These are phyloP conservation scores for Matsumurasca onukii DNA, from an alignment of 1,140 invertebrate species.

Conservation along the genomic window DNA sequence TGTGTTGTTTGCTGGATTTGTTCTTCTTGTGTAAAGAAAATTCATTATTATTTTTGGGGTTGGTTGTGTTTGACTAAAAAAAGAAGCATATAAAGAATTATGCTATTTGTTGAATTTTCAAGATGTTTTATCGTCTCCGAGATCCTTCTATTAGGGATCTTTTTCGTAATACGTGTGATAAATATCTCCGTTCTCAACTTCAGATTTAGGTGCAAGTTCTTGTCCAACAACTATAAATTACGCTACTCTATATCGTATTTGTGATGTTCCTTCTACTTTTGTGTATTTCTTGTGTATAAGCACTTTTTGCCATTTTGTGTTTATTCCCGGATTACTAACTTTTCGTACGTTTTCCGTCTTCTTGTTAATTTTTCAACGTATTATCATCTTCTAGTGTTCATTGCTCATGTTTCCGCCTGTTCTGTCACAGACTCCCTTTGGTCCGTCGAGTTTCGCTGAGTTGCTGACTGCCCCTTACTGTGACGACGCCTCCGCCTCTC, in stretches of 20 bases:
- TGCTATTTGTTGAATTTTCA: too few species aligned
- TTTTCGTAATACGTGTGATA: too few species aligned
- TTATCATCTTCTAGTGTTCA: not conserved
- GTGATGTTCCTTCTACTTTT: not conserved
- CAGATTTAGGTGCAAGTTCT: too few species aligned
- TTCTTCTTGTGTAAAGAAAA: too few species aligned
- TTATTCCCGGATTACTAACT: not conserved
- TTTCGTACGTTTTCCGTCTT: not conserved
- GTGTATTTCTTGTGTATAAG: not conserved
- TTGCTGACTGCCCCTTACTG: constrained; percentile 60
- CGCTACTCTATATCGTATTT: not conserved
- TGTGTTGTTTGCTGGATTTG: too few species aligned
- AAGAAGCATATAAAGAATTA: too few species aligned
- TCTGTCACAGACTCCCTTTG: constrained; percentile 57
- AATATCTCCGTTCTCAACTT: too few species aligned
- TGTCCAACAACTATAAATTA: not conserved
- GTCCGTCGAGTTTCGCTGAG: constrained; percentile 63
- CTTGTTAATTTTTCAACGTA: not conserved
- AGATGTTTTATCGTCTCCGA: too few species aligned
- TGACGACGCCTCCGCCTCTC: constrained; percentile 50
- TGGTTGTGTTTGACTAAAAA: too few species aligned
- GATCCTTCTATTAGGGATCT: too few species aligned
- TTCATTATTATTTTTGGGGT: too few species aligned
- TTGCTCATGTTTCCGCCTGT: not conserved
- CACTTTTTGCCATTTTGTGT: not conserved